A percentile compares a stretch with the other conserved stretches of the same genome.
Evolutionary conservation across 2,113 vertebrate genomes (phyloP).

Genomic region (Euleptes europaea): DNA sequence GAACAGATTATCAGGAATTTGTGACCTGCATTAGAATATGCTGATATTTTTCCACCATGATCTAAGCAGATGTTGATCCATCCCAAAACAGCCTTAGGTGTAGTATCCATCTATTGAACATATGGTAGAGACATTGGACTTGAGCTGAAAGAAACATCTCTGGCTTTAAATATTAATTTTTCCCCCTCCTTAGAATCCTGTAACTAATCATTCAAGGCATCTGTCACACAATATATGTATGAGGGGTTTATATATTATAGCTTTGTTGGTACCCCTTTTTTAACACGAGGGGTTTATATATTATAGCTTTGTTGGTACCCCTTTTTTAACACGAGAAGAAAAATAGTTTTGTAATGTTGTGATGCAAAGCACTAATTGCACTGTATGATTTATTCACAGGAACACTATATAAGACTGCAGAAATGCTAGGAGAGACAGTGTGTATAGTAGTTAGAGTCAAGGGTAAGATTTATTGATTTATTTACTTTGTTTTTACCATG

Average conservation of each 20-base stretch:
- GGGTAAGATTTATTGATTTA: too few relatives aligned
- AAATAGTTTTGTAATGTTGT: background rate
- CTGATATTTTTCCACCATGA: constrained; percentile 42
- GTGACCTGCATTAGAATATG: constrained; percentile 45
- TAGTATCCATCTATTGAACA: constrained; percentile 43
- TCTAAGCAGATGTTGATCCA: constrained; percentile 53
- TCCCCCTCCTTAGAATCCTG: constrained; percentile 3
- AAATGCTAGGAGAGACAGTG: too few relatives aligned
- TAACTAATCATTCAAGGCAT: constrained; percentile 40
- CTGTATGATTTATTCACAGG: background rate
- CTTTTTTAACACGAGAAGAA: constrained; percentile 41
- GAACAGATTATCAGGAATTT: constrained; percentile 38
- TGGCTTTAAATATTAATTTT: constrained; percentile 39
- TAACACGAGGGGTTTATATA: background rate
- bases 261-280: constrained; percentile 38
- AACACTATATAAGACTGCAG: background rate
- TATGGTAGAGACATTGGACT: constrained; percentile 43
- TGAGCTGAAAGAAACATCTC: constrained; percentile 41
- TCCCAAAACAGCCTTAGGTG: constrained; percentile 60
- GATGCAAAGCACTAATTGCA: background rate
- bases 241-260: constrained; percentile 12
- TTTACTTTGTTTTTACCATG: too few relatives aligned
- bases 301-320: constrained; percentile 42
- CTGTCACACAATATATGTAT: constrained; percentile 44
- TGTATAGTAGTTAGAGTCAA: too few relatives aligned